These are phyloP conservation scores for Platynereis dumerilii DNA, from an alignment of 2,888 invertebrate genomes.

Conservation along the genomic window DNA sequence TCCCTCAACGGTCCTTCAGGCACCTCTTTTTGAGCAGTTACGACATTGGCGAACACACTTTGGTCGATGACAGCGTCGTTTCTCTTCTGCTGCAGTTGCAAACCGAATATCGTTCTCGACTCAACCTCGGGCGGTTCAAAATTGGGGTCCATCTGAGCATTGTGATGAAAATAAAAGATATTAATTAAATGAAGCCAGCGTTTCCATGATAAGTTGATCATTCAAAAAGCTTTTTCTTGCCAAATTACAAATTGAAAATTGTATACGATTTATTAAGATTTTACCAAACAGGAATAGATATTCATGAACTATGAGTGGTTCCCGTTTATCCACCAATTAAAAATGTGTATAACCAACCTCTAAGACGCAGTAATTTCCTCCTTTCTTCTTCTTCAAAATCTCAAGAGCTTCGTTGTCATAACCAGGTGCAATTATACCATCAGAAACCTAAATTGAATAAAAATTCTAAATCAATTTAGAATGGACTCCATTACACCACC, in stretches of 20 bases:
- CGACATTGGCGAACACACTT: slow-evolving; percentile 81
- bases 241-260: not conserved
- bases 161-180: not conserved
- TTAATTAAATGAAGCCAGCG: too few species aligned
- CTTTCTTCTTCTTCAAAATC: slow-evolving; percentile 91
- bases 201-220: too few species aligned
- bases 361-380: slow-evolving; percentile 87
- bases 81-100: slow-evolving; percentile 84
- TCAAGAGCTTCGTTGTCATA: slow-evolving; percentile 84
- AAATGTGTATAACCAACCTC: too few species aligned
- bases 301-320: too few species aligned
- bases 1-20: slow-evolving; percentile 83
- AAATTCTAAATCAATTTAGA: too few species aligned
- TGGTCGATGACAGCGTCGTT: slow-evolving; percentile 86
- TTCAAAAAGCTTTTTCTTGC: not conserved
- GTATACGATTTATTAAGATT: too few species aligned
- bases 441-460: slow-evolving; percentile 85
- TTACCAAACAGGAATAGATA: too few species aligned
- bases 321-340: too few species aligned
- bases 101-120: slow-evolving; percentile 81
- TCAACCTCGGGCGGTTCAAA: slow-evolving; percentile 85
- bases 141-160: slow-evolving; percentile 80
- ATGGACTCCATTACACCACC: too few species aligned
- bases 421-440: slow-evolving; percentile 96
- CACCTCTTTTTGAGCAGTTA: slow-evolving; percentile 74